A percentile compares a stretch with the other conserved stretches of the same genome.
Conservation (phyloP, 2,888 invertebrate genomes). For the Campaea margaritaria region DNA sequence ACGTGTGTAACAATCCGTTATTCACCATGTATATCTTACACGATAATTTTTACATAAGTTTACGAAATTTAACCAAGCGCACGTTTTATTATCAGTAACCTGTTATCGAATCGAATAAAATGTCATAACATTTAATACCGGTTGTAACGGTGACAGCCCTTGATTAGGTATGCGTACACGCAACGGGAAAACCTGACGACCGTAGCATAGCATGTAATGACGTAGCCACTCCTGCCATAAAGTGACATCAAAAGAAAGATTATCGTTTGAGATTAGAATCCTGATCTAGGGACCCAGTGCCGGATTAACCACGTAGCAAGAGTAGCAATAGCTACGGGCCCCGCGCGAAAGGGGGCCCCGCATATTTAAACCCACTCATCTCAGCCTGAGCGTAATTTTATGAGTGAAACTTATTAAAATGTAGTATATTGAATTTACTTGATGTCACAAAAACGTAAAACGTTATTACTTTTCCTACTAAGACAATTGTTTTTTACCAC, state of each 20-base stretch:
- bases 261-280: slow-evolving; percentile 19
- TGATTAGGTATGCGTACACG: slow-evolving; percentile 24
- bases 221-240: slow-evolving; percentile 33
- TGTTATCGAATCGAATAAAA: not conserved
- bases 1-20: not conserved
- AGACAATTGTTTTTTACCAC: no score
- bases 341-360: no score
- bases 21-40: no score
- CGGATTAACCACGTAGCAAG: no score
- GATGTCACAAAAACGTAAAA: no score
- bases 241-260: slow-evolving; percentile 43
- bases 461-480: no score
- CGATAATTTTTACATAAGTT: not conserved
- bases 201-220: slow-evolving; percentile 30
- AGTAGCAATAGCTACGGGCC: no score
- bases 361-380: no score
- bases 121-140: not conserved
- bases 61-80: not conserved
- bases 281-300: slow-evolving; percentile 32
- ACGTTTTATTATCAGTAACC: not conserved
- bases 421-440: no score
- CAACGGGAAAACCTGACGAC: slow-evolving; percentile 22
- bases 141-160: slow-evolving; percentile 38
- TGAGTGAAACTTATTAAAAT: no score
- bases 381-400: no score